phyloP scores from a whole-genome alignment of 2,888 invertebrate genomes.

The Empis livida region DNA sequence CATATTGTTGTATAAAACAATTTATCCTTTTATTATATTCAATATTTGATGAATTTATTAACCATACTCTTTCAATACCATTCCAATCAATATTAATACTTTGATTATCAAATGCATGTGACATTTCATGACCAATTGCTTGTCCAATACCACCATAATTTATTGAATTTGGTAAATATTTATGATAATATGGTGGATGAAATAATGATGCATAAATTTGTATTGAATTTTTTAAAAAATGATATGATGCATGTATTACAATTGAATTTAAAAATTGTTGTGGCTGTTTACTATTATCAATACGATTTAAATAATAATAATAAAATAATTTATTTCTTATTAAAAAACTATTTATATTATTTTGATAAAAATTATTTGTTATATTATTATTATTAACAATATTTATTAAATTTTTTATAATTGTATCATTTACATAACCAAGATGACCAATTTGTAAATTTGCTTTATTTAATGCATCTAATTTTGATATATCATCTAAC shows the following conservation, averaged over 20 bases:
- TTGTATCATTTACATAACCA: neutral
- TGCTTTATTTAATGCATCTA: too few relatives aligned
- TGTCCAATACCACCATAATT: slow-evolving; percentile 80
- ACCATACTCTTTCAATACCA: slow-evolving; percentile 14
- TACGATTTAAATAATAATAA: neutral
- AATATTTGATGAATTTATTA: neutral
- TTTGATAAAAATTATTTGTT: neutral
- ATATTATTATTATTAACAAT: neutral
- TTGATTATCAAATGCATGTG: slow-evolving; percentile 70
- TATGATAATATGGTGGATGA: neutral
- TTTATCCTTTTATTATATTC: neutral
- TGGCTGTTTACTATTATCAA: neutral
- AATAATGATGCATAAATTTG: neutral
- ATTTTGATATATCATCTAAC: neutral
- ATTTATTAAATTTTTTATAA: neutral
- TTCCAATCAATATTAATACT: slow-evolving; percentile 71
- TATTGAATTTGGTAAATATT: slow-evolving; percentile 60
- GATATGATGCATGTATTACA: neutral
- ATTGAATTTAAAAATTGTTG: neutral
- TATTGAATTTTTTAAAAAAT: neutral
- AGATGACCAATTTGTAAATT: neutral
- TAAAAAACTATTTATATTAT: too few relatives aligned
- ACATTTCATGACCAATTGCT: slow-evolving; percentile 76
- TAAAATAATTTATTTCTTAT: too few relatives aligned
- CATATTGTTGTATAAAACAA: slow-evolving; percentile 3